Percentiles rank a stretch among this genome's conserved stretches.
phyloP scores from a whole-genome alignment of 2,113 vertebrate genomes.

The Percopsis transmontana region DNA sequence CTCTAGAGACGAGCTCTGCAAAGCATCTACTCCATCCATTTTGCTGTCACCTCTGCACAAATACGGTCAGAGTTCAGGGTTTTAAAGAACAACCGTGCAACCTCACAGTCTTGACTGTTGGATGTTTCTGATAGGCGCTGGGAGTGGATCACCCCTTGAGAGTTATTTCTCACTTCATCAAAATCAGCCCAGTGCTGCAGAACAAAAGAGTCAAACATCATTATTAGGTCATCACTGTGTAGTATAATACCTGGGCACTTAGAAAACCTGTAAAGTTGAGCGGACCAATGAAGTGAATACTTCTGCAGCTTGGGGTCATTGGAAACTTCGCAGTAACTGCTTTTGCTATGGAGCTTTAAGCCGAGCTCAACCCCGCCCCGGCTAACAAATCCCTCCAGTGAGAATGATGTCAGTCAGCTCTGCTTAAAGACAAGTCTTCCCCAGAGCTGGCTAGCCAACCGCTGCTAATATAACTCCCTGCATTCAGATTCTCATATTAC shows the following conservation, averaged over 20 bases:
- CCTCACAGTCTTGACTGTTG: not conserved
- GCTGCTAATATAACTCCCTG: conserved; percentile 12
- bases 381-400: conserved; percentile 29
- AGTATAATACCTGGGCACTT: conserved; percentile 27
- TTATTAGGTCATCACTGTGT: conserved; percentile 24
- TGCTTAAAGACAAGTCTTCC: conserved; percentile 27
- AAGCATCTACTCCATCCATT: conserved; percentile 72
- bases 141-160: conserved; percentile 25
- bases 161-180: conserved; percentile 51
- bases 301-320: conserved; percentile 19
- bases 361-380: conserved; percentile 34
- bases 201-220: conserved; percentile 36
- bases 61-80: not conserved
- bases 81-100: not conserved
- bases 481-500: conserved; percentile 55
- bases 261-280: conserved; percentile 24
- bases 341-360: conserved; percentile 28
- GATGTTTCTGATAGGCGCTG: conserved; percentile 1
- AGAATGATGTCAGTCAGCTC: conserved; percentile 61
- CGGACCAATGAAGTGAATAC: not conserved
- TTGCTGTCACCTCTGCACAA: not conserved
- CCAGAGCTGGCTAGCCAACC: conserved; percentile 27
- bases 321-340: conserved; percentile 23
- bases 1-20: conserved; percentile 71
- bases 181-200: conserved; percentile 59